phyloP scores from a whole-genome alignment of 2,113 vertebrate genomes.

The Anoura caudifer region DNA sequence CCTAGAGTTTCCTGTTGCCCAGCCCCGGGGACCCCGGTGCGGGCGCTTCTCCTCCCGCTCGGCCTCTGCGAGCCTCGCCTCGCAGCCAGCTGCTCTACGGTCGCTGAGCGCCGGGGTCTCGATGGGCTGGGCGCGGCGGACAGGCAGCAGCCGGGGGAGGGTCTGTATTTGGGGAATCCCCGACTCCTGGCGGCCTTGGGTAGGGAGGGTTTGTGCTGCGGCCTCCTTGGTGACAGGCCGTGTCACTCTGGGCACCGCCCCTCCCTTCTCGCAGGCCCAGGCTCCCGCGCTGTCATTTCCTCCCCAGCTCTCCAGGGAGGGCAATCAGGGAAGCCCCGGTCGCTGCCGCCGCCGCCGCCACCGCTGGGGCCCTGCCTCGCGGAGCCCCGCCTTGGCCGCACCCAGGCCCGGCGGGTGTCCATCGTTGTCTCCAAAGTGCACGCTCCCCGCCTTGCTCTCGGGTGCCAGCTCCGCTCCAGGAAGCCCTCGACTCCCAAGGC shows the following conservation, averaged over 20 bases:
- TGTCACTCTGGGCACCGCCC: conserved; percentile 66
- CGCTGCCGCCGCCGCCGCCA: background rate
- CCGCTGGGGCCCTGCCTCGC: background rate
- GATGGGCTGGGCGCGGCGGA: background rate
- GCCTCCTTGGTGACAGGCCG: conserved; percentile 57
- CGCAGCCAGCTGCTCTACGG: conserved; percentile 12
- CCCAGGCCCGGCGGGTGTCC: background rate
- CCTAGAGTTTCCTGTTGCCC: conserved; percentile 83
- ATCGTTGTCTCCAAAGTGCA: background rate
- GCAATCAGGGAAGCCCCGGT: conserved; percentile 62
- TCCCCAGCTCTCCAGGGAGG: conserved; percentile 38
- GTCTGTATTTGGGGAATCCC: conserved; percentile 68
- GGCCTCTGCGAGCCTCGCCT: background rate
- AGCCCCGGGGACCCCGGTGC: conserved; percentile 56
- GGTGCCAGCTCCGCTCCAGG: conserved; percentile 8
- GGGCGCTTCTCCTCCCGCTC: conserved; percentile 41
- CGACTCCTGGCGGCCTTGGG: background rate
- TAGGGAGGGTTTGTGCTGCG: conserved; percentile 58
- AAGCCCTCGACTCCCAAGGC: conserved; percentile 28
- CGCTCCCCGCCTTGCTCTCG: background rate
- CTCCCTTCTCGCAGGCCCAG: conserved; percentile 42
- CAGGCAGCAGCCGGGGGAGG: background rate
- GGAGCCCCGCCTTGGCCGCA: background rate
- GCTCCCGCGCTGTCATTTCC: conserved; percentile 70
- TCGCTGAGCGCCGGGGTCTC: background rate